Evolutionary conservation across 2,888 invertebrate genomes (phyloP), one percentile per base, ranked within the genome.

Genomic region (Diarsia rubi): DNA sequence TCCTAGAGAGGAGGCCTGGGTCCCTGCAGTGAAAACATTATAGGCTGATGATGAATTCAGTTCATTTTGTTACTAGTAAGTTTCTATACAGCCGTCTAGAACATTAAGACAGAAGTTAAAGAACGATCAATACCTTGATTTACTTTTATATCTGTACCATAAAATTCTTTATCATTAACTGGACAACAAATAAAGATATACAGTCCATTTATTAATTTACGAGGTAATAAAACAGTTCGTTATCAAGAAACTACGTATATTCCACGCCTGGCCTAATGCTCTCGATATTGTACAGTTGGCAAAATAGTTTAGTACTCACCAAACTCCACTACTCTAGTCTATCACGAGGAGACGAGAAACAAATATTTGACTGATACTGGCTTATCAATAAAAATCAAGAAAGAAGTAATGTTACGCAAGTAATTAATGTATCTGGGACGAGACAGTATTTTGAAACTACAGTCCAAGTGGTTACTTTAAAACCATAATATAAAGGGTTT

Each of bases 151-250:
- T 14, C 31, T 76, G 2, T 24, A 65, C 52, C 59, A 75, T 68
- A 59, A 54, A 64, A 78, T 52, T 65, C 37, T 54, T 59, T 45
- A 78, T 74, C 75, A 63, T 81, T 74, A 76, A 65, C 47, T 54
- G 64, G 27, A 65, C 82, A 67, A 59, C 57, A 78, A 71, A 82
- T 78, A 77, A 80, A 80, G 62, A 78, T 78, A 69, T 71, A 72
- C 52, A 37, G 19, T 45, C 79, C 42, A 69, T 73, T 73, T 79
- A 79, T 82, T 70, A 64, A 77, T 81, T 65, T 81, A 82, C 73
- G 70, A 81, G 64, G 84, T 65, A 77, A 71, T 73, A 77, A 84
- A 81, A 81, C 24, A n/a, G 69, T 82, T 81, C 42, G 71, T 84
- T 84, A 84, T 82, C 64, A 77, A 68, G 59, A 62, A 77, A 81